Base-by-base conservation (phyloP, 2,888 invertebrate genomes). In the Eupithecia subumbrata region DNA sequence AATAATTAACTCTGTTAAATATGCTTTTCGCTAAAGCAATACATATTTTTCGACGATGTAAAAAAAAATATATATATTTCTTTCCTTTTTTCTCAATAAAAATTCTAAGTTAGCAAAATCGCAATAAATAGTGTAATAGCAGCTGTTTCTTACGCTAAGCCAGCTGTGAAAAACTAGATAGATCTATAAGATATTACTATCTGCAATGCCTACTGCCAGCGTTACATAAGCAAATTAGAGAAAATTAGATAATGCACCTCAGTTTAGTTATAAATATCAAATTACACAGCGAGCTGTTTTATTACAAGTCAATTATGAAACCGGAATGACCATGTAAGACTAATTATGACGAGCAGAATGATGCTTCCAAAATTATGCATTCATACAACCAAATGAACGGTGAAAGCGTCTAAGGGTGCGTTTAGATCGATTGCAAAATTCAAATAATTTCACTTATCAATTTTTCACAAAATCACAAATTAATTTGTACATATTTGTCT, bases 241-340 rank as follows among this genome's bases (percentile, higher is more conserved):
- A 73, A 70, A 77, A 74, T 77, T 70, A 75, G 74, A 74, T 74
- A 77, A 67, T 68, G 71, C 71, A 74, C 71, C 43, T 69, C 30
- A 68, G 71, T 73, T 75, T 69, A 73, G 77, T 72, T 66, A 72
- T 77, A 76, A 74, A 72, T 70, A 73, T 73, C 77, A 68, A 76
- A 79, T 79, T 79, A 80, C 67, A 73, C 25, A 63, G 72, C 77
- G 77, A 75, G 73, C 69, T 40, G 45, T 75, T 76, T 74, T 76
- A 79, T 72, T 69, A 75, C 68, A 25, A 74, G 71, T 72, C 68
- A 76, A 73, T 78, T 75, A 80, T 73, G 76, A 74, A 75, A 78
- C 74, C 74, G 67, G 64, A 74, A 76, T 80, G 69, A 68, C 63
- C 69, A 76, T 64, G 69, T 76, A 76, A 79, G 70, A 73, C 63